Percentiles rank a stretch among this genome's conserved stretches.
phyloP scores from a whole-genome alignment of 2,888 invertebrate genomes.

The Chymomyza procnemis region DNA sequence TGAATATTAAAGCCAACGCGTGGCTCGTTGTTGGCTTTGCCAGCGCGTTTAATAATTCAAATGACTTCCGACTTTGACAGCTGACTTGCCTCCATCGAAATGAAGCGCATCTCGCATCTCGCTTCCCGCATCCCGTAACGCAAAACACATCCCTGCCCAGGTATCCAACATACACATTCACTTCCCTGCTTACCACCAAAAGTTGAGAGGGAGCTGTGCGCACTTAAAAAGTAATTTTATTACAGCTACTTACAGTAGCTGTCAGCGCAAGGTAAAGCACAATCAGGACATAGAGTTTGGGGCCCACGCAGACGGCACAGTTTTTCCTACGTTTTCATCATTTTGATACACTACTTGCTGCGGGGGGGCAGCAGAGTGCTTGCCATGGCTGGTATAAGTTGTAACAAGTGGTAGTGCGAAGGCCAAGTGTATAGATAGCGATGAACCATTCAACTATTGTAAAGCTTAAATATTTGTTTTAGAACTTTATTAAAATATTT shows the following conservation, averaged over 20 bases:
- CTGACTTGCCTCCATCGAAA: slow-evolving; percentile 43
- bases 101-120: slow-evolving; percentile 27
- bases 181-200: too few relatives aligned
- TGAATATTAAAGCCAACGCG: not conserved
- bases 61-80: slow-evolving; percentile 62
- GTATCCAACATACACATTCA: too few relatives aligned
- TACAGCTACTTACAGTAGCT: slow-evolving; percentile 65
- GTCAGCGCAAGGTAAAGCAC: slow-evolving; percentile 32
- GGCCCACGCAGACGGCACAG: slow-evolving; percentile 12
- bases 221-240: slow-evolving; percentile 73
- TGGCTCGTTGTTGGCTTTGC: not conserved
- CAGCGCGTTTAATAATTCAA: slow-evolving; percentile 60
- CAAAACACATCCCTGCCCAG: too few relatives aligned
- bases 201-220: slow-evolving; percentile 18
- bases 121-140: not conserved
- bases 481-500: too few relatives aligned
- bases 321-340: not conserved
- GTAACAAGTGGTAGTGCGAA: not conserved
- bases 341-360: not conserved
- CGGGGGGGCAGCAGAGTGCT: not conserved
- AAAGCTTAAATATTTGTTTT: too few relatives aligned
- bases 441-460: too few relatives aligned
- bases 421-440: too few relatives aligned
- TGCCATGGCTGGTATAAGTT: not conserved
- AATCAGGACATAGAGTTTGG: slow-evolving; percentile 11